These are phyloP conservation scores for Magallana ariakensis DNA, from an alignment of 1,140 invertebrate genomes.

Conservation along the genomic window DNA sequence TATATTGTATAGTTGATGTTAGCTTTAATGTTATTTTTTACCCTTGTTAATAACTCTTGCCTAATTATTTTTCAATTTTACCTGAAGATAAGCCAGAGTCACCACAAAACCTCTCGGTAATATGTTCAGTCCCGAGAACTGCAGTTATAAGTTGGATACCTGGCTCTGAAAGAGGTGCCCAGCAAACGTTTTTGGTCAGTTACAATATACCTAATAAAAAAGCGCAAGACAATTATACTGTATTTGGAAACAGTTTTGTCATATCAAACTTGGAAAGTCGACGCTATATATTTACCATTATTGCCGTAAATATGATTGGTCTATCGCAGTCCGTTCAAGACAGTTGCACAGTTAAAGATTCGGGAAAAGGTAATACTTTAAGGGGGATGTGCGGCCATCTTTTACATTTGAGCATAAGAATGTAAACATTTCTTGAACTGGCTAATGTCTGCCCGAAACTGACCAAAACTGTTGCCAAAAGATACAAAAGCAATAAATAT, in stretches of 20 bases:
- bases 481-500: no score
- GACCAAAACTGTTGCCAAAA: no score
- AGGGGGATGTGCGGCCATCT: no score
- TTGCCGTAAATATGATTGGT: background rate
- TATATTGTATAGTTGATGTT: no score
- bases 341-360: background rate
- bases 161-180: background rate
- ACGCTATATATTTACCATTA: background rate
- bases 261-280: slow-evolving; percentile 1
- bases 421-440: no score
- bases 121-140: background rate
- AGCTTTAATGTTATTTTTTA: no score
- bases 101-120: background rate
- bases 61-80: no score
- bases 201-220: background rate
- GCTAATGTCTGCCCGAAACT: no score
- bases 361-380: background rate
- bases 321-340: background rate
- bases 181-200: background rate
- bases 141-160: background rate
- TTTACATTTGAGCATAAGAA: no score
- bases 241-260: background rate
- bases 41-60: no score
- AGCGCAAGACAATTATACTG: background rate
- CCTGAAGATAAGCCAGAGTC: background rate